A percentile compares a stretch with the other conserved stretches of the same genome.
These are phyloP conservation scores for Oriolus oriolus DNA, from an alignment of 2,113 vertebrate genomes.

Conservation along the genomic window DNA sequence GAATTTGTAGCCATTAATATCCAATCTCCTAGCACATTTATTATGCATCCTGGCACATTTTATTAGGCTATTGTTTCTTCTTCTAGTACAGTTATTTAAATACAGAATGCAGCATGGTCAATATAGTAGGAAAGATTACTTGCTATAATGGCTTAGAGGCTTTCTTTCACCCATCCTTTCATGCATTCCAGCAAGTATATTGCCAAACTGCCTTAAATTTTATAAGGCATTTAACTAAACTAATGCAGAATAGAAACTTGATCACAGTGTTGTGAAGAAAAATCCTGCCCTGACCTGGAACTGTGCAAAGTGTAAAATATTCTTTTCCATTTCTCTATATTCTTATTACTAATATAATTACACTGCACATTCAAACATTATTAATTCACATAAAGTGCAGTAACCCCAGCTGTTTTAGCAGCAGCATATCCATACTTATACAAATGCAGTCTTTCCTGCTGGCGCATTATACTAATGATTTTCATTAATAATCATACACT, in stretches of 20 bases:
- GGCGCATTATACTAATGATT: not conserved
- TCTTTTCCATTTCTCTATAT: not conserved
- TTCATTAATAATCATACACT: not conserved
- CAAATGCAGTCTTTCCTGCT: not conserved
- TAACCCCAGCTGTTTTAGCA: not conserved
- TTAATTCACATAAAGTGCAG: not conserved
- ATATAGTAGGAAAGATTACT: not conserved
- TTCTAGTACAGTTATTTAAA: not conserved
- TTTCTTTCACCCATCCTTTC: not conserved
- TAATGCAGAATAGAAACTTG: not conserved
- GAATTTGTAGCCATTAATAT: slow-evolving; percentile 6
- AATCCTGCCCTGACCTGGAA: not conserved
- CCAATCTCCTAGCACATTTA: not conserved
- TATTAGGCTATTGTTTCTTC: not conserved
- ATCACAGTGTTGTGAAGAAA: not conserved
- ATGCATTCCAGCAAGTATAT: not conserved
- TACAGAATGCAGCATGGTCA: not conserved
- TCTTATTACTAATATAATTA: not conserved
- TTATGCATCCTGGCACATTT: not conserved
- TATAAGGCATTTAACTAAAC: not conserved
- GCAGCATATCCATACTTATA: not conserved
- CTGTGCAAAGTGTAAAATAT: not conserved
- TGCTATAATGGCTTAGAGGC: not conserved
- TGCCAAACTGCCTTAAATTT: not conserved
- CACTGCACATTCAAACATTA: not conserved